Percentiles rank a stretch among this genome's conserved stretches.
Conservation (phyloP, 2,113 vertebrate species). For the Plestiodon gilberti region DNA sequence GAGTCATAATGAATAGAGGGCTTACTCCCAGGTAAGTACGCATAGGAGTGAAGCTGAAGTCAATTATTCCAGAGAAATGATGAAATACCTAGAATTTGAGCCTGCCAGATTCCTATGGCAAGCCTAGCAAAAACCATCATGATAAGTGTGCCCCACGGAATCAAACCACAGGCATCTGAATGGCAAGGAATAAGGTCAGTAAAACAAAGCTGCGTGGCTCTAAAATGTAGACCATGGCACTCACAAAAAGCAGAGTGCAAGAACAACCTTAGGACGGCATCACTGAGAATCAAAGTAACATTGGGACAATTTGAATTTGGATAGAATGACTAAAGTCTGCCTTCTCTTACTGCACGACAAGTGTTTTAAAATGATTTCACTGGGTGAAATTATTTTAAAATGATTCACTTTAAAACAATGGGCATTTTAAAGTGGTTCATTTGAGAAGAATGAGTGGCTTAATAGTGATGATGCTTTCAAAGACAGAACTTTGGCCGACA, state of each 20-base stretch:
- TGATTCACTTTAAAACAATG: background rate
- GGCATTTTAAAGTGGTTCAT: background rate
- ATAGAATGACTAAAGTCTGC: too few species aligned
- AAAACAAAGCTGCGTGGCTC: background rate
- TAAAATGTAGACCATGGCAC: background rate
- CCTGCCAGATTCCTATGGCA: background rate
- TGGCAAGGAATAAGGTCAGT: background rate
- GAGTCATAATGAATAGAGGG: background rate
- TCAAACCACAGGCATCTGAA: background rate
- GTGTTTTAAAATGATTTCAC: too few species aligned
- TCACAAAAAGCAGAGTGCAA: background rate
- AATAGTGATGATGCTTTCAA: background rate
- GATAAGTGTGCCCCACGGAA: too few species aligned
- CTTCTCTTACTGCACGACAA: too few species aligned
- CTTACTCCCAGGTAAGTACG: background rate
- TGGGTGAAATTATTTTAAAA: conserved; percentile 15
- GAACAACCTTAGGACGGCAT: conserved; percentile 48
- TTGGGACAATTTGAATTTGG: conserved; percentile 41
- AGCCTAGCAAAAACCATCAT: background rate
- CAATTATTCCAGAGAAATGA: background rate
- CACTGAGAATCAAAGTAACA: conserved; percentile 64
- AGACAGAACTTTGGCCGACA: background rate
- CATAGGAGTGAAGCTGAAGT: background rate
- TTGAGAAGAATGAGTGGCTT: too few species aligned
- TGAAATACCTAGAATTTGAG: background rate